Evolutionary conservation across 1,140 invertebrate species (phyloP), one percentile per base, ranked within the genome.

Genomic region (Drosophila grimshawi): DNA sequence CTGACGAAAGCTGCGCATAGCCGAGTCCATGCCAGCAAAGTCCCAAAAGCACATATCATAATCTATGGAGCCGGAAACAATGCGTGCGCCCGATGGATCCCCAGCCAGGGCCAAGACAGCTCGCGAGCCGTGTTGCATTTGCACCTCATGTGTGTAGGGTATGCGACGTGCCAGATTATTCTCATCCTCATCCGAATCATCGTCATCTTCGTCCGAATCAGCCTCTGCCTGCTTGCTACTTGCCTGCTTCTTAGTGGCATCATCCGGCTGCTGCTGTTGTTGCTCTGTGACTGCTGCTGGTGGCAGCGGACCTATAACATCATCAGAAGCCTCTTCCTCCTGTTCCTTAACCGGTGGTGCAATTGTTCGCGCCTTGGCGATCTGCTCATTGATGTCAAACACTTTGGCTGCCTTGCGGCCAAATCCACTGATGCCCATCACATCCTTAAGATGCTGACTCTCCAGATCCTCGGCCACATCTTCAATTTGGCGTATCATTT

Each of bases 41-140:
- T 99, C 98, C 97, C 98, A 99, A 76, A 99, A 97, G 65, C 96
- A 96, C 0, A 99, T 96, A 78, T 99, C 97, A 93, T 99, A 99
- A 91, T 99, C 98, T 30, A 97, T 95, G 4, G 96, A 97, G 6
- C 98, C 98, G n/a, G 97, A 97, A 0, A 98, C 97, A 8, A 99
- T 93, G 32, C 98, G 94, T 11, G 97, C 97, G 11, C 98, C 99
- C 32, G 98, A 97, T 0, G 97, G 97, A 94, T 99, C 98, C 1
- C 97, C 95, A 7, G 96, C 95, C 3, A 99, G 92, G 0, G 98
- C 98, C 2, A 97, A 96, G 0, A 98, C 95, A 3, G 97, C 96
- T 93, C 97, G 97, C 1, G 86, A 94, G 0, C 98, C 97, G 93
- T 99, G 98, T 46, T 94, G 94, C 94, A 99, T 95, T 76, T 95